Conservation (phyloP, 2,113 vertebrate species). For the Apteryx mantelli region DNA sequence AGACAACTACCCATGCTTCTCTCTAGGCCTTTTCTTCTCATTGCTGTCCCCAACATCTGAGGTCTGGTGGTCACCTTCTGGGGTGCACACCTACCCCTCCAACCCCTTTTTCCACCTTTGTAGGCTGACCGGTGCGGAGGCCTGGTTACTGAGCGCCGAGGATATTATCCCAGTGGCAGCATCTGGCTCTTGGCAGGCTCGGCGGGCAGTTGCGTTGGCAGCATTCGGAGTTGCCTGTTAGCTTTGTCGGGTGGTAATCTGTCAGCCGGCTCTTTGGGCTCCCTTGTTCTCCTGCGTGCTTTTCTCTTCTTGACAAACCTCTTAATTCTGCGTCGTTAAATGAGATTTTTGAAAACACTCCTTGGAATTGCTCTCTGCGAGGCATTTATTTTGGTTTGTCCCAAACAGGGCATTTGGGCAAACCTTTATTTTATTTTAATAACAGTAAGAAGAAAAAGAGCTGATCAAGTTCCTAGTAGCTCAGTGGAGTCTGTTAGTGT, state of each 20-base stretch:
- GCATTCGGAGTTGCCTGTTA: slow-evolving; percentile 40
- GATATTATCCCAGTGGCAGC: slow-evolving; percentile 29
- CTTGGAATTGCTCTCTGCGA: neutral
- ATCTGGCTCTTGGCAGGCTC: slow-evolving; percentile 61
- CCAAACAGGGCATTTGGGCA: neutral
- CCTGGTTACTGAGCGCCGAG: neutral
- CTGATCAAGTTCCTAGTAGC: slow-evolving; percentile 22
- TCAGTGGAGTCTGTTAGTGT: slow-evolving; percentile 10
- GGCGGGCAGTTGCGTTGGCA: slow-evolving; percentile 27
- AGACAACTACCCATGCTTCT: neutral
- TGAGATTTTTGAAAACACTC: neutral
- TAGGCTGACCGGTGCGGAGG: neutral
- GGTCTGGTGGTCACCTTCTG: neutral
- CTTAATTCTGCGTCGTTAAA: slow-evolving; percentile 14
- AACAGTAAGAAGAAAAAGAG: neutral
- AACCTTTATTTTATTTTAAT: neutral
- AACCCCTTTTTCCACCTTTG: neutral
- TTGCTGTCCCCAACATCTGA: neutral
- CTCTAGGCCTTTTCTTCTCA: neutral
- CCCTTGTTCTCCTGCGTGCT: slow-evolving; percentile 30
- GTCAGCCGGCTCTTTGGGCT: slow-evolving; percentile 29
- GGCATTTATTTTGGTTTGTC: neutral
- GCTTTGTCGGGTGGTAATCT: slow-evolving; percentile 46
- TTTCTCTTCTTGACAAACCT: slow-evolving; percentile 32
- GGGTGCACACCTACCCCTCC: neutral